Conservation (phyloP, 2,113 vertebrate species). For the Brachyhypopomus gauderio region DNA sequence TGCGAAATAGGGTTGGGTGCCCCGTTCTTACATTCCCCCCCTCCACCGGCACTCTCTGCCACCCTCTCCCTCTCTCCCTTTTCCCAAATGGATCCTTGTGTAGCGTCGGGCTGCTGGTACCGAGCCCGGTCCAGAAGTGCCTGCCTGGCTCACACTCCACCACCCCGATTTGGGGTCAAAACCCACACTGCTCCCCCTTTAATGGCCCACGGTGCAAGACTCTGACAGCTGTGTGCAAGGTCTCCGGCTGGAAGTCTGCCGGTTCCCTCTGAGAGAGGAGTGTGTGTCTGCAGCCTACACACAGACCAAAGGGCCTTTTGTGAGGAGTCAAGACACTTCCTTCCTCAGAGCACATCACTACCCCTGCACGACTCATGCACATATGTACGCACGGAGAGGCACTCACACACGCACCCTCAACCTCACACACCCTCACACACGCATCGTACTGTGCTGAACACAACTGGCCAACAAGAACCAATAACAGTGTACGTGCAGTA, state of each 20-base stretch:
- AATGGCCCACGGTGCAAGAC: background rate
- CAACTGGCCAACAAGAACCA: constrained; percentile 24
- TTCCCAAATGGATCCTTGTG: background rate
- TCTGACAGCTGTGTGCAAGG: constrained; percentile 34
- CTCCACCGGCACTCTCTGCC: no score
- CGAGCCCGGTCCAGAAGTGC: background rate
- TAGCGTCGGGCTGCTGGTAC: constrained; percentile 37
- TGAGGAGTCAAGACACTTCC: background rate
- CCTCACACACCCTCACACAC: background rate
- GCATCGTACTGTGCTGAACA: background rate
- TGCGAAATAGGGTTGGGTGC: constrained; percentile 53
- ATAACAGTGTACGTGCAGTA: background rate
- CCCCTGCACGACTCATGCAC: background rate
- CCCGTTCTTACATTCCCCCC: no score
- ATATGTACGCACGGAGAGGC: no score
- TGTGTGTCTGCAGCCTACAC: no score
- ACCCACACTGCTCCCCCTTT: constrained; percentile 26
- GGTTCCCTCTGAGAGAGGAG: constrained; percentile 13
- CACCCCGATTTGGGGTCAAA: constrained; percentile 5
- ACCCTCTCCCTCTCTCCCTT: no score
- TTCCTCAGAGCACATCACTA: background rate
- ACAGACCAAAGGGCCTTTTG: constrained; percentile 2
- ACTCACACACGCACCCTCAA: background rate
- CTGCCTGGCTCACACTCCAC: constrained; percentile 11
- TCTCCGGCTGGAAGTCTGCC: background rate